Base-by-base conservation (phyloP, 2,797 vertebrate species). In the Pseudopleuronectes americanus region DNA sequence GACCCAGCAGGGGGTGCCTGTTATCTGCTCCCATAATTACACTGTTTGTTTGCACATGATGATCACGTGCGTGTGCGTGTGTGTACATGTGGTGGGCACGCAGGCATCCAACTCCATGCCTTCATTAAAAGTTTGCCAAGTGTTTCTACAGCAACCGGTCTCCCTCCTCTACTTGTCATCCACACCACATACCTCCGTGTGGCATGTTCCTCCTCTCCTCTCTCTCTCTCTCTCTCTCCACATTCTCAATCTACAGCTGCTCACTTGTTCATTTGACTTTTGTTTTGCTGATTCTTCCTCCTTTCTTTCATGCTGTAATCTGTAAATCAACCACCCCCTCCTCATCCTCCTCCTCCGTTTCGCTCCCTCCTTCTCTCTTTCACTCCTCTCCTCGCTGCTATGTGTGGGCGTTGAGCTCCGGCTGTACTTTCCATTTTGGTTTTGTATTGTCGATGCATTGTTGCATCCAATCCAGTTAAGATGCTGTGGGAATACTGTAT, bases 391-490 rank as follows among this genome's bases (percentile, higher is more conserved):
- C 58, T 51, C 36, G 7, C 66, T 72, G 76, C 77, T 68, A 60
- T 62, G 86, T 91, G 93, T 94, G 90, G 93, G 92, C 61, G 94
- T 92, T 84, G 77, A 87, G 87, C 88, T 92, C 91, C 82, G 80
- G 87, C 92, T 93, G 89, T 89, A 89, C 92, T 92, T 92, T 91
- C 90, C 91, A 91, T 92, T 94, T 94, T 89, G 85, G 87, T 89
- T 74, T 90, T 91, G 84, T 91, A 87, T 89, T 91, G 92, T 94
- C 89, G 84, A 92, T 90, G 90, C 89, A 90, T 91, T 91, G 92
- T 93, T 91, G 90, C 90, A 89, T 92, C 84, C 90, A 89, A 93
- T 93, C 91, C 92, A 91, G 87, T 83, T 84, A 91, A 89, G 87
- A 93, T 88, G 89, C 81, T 76, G 81, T 83, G 89, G 85, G 84